A percentile compares a stretch with the other conserved stretches of the same genome.
phyloP scores from a whole-genome alignment of 1,140 invertebrate species.

The Andrena cerasifolii region DNA sequence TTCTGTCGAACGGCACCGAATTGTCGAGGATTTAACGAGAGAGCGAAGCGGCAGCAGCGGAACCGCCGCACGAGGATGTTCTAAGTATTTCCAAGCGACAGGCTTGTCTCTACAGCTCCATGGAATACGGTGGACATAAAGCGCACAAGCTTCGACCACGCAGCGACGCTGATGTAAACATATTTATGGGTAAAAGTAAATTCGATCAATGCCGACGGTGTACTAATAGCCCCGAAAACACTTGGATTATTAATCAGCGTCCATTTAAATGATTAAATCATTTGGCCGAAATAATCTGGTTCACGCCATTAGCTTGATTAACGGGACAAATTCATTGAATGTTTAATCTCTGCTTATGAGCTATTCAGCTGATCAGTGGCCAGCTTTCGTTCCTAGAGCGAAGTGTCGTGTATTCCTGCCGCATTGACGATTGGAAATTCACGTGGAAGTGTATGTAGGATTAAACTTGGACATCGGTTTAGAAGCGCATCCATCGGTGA shows the following conservation, averaged over 20 bases:
- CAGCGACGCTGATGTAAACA: no score
- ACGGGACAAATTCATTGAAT: slow-evolving; percentile 35
- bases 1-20: no score
- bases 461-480: no score
- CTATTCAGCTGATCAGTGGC: slow-evolving; percentile 20
- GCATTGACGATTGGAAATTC: neutral
- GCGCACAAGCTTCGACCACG: no score
- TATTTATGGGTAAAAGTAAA: slow-evolving; percentile 19
- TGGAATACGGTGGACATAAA: no score
- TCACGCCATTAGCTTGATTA: slow-evolving; percentile 32
- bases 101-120: no score
- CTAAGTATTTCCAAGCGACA: no score
- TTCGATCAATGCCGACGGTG: neutral
- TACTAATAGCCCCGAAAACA: slow-evolving; percentile 35
- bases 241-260: slow-evolving; percentile 28
- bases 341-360: slow-evolving; percentile 43
- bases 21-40: no score
- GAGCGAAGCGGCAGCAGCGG: no score
- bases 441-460: neutral
- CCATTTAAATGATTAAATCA: slow-evolving; percentile 27
- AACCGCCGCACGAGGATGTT: no score
- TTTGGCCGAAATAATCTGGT: slow-evolving; percentile 39
- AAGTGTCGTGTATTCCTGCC: slow-evolving; percentile 1
- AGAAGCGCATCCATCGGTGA: no score
- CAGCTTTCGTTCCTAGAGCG: neutral